These are phyloP conservation scores for Erebia ligea DNA, from an alignment of 2,888 invertebrate species.

Conservation along the genomic window DNA sequence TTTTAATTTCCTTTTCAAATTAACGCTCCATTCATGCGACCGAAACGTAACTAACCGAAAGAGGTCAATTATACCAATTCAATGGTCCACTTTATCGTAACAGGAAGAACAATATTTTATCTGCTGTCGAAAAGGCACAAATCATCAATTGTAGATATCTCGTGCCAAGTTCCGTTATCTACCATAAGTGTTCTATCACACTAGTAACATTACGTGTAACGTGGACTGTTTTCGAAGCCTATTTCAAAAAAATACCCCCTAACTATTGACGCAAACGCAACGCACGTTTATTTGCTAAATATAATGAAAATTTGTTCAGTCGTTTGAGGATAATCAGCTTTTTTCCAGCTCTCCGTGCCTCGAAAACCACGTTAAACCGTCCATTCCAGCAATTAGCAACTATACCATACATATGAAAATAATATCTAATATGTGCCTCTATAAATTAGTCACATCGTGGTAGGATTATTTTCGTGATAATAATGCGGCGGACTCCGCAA, in stretches of 20 bases:
- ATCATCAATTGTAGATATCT: slow-evolving; percentile 15
- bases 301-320: no score
- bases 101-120: slow-evolving; percentile 22
- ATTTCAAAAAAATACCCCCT: neutral
- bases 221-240: neutral
- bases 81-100: slow-evolving; percentile 7
- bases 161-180: slow-evolving; percentile 16
- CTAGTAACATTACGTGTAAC: neutral
- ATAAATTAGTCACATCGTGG: no score
- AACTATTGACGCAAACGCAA: no score
- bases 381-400: no score
- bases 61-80: slow-evolving; percentile 17
- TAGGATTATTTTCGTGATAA: no score
- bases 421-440: no score
- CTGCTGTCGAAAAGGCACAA: slow-evolving; percentile 22
- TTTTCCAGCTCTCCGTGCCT: no score
- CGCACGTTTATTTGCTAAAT: no score
- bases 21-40: neutral
- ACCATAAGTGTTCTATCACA: neutral
- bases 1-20: neutral
- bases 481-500: no score
- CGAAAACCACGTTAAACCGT: no score
- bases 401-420: no score
- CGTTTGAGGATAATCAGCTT: no score
- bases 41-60: neutral